Evolutionary conservation across 2,888 invertebrate genomes (phyloP), one percentile per base, ranked within the genome.

Genomic region (Cecidostiba fungosa): DNA sequence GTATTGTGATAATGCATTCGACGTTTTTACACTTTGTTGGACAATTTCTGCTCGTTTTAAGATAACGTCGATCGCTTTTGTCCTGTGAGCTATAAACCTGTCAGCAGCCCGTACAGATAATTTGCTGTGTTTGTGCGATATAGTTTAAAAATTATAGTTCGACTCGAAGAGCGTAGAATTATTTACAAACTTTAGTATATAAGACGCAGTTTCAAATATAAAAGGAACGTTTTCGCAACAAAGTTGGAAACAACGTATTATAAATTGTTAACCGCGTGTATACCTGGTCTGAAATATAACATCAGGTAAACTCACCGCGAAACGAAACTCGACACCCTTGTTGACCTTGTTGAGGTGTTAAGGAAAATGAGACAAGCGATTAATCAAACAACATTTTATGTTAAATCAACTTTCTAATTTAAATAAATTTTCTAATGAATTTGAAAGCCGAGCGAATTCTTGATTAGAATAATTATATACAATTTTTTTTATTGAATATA

Each of bases 251-350:
- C 16, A 50, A 47, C 14, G 16, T n/a, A n/a, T n/a, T 47, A 47
- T 32, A 76, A 59, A 77, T 62, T 62, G 16, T 66, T 66, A 26
- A 66, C 66, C 66, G 29, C 66, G 14, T 14, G 12, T 23, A n/a
- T 36, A 8, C 50, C 54, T 66, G n/a, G 26, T 26, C n/a, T 43
- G 19, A 62, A 14, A 59, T 23, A 29, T 1, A 14, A 39, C 4
- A n/a, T n/a, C n/a, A 19, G 54, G 6, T 66, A 36, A 29, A 43
- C 66, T 12, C 2, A 39, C 39, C 79, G 47, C 79, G 47, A 74
- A 73, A 47, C 14, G 62, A 43, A 47, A 74, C 43, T 81, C 47
- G 43, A 81, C 12, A 36, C 72, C 36, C 23, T 66, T 43, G 69
- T 36, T 36, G 72, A 39, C 80, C 59, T 72, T 19, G 29, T 54